These are phyloP conservation scores for Zaprionus ornatus DNA, from an alignment of 1,140 invertebrate genomes.

Conservation along the genomic window DNA sequence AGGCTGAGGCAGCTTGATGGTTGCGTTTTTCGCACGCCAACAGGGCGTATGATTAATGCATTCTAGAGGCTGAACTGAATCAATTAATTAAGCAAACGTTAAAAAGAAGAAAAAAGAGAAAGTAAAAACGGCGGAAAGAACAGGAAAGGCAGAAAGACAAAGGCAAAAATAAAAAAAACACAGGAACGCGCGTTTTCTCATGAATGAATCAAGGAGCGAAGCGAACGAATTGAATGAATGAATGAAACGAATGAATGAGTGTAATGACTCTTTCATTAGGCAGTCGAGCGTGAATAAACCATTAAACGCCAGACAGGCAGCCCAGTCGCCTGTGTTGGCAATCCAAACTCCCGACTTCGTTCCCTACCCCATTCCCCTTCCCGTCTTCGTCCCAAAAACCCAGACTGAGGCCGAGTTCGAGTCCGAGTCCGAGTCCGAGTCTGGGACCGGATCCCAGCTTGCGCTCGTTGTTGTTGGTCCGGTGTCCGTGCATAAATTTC, in stretches of 20 bases:
- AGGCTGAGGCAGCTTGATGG: neutral
- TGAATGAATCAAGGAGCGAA: constrained; percentile 54
- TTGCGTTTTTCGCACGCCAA: constrained; percentile 23
- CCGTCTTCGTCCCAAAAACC: neutral
- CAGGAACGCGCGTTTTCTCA: constrained; percentile 49
- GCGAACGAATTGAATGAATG: constrained; percentile 65
- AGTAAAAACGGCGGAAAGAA: neutral
- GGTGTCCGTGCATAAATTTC: constrained; percentile 70
- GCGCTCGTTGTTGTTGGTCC: constrained; percentile 9
- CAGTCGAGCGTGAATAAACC: constrained; percentile 73
- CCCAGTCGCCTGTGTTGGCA: too few relatives aligned
- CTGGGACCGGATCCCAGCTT: neutral
- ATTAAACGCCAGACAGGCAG: constrained; percentile 50
- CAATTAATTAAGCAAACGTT: constrained; percentile 69
- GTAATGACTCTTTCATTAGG: constrained; percentile 78
- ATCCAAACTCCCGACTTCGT: neutral
- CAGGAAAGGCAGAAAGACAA: neutral
- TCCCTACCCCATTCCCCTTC: neutral
- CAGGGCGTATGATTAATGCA: constrained; percentile 72
- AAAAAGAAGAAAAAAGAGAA: constrained; percentile 32
- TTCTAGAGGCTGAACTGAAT: constrained; percentile 47
- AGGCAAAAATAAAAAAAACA: constrained; percentile 33
- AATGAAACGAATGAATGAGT: constrained; percentile 75
- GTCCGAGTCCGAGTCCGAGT: constrained; percentile 2
- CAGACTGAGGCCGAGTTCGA: neutral